Base-by-base conservation (phyloP, 1,140 invertebrate genomes). In the Spodoptera litura region DNA sequence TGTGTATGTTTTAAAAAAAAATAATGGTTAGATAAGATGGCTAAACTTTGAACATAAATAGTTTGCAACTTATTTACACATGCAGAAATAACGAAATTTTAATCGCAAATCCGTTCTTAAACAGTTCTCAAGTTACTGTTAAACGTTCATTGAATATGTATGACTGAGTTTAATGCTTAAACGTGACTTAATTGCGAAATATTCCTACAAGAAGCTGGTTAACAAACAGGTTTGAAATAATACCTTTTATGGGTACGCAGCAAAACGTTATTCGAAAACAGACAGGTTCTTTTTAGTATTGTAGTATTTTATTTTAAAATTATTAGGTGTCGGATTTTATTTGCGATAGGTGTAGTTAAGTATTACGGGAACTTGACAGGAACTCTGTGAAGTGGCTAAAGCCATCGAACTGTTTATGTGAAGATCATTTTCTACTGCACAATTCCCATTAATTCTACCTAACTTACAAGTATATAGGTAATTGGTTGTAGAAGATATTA, bases 121-220 rank as follows among this genome's bases (percentile, higher is more conserved):
- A 62, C 59, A 75, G 56, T 61, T 75, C 73, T 75, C 59, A 53
- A 64, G 59, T 75, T 75, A 64, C 73, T 64, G 73, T 75, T 75
- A 75, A 75, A 75, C 73, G 73, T 75, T 75, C 27, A 75, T 75
- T 75, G 59, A 75, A 75, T 75, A 75, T 75, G 58, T 75, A 75
- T 75, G 73, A 75, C 73, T 74, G 44, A 74, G 35, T 74, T 61
- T 51, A 74, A 74, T 74, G 71, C 71, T 51, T 61, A 74, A 44
- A 62, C 59, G 73, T 64, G 73, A 64, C 59, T 75, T 75, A 75
- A 75, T 75, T 75, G 73, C 73, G 73, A 75, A 75, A 75, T 75
- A 75, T 75, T 49, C 71, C 15, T n/a, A 62, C 59, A 75, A 75
- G 73, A 52, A 75, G 73, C 59, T 51, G 59, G 58, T 62, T 62